Percentiles rank a stretch among this genome's conserved stretches.
phyloP scores from a whole-genome alignment of 1,140 invertebrate species.

The Euura lappo region DNA sequence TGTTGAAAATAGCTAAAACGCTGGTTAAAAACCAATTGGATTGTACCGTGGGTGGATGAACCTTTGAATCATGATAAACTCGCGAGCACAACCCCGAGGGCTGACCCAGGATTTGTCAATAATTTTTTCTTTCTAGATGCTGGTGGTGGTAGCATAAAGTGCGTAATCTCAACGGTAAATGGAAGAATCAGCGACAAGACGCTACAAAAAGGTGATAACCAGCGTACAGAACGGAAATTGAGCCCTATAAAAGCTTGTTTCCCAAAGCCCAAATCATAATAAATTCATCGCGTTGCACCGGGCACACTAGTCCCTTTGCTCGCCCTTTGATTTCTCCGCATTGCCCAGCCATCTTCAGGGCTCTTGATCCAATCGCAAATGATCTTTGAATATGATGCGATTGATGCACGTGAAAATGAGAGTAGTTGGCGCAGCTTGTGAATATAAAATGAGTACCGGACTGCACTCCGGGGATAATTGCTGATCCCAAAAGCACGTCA shows the following conservation, averaged over 20 bases:
- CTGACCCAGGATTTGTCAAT: conserved; percentile 8
- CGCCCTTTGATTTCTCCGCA: background rate
- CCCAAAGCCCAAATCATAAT: conserved; percentile 14
- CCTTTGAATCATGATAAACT: background rate
- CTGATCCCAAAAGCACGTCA: too few species aligned
- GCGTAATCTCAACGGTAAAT: conserved; percentile 12
- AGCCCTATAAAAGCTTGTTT: conserved; percentile 11
- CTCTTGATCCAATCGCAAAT: background rate
- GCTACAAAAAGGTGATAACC: conserved; percentile 12
- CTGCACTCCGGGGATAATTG: too few species aligned
- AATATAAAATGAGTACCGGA: too few species aligned
- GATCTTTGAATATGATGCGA: background rate
- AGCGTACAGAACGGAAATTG: conserved; percentile 9
- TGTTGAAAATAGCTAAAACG: background rate
- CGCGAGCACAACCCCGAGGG: background rate
- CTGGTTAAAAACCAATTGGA: background rate
- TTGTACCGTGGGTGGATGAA: background rate
- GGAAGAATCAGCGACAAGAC: conserved; percentile 13
- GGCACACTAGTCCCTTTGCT: background rate
- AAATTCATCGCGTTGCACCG: conserved; percentile 12
- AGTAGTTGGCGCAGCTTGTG: too few species aligned
- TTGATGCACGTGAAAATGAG: background rate
- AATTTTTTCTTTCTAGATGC: conserved; percentile 11
- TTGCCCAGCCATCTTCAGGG: background rate
- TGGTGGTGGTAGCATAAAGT: conserved; percentile 8